Conservation (phyloP, 2,797 vertebrate species). For the Cyclopterus lumpus region DNA sequence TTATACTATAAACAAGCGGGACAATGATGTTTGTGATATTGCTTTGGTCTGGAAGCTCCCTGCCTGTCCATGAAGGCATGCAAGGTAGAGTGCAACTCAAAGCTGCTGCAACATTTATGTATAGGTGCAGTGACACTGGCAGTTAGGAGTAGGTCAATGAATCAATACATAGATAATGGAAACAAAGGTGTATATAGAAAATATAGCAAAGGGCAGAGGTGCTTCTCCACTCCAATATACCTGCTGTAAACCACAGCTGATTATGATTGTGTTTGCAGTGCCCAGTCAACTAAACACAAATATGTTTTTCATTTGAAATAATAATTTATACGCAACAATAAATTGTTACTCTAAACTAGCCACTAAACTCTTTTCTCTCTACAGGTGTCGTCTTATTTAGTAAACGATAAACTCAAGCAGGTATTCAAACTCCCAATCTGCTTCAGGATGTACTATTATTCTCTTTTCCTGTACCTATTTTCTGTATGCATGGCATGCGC, state of each 20-base stretch:
- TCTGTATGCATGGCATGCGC: neutral
- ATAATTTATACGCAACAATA: neutral
- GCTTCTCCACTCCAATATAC: neutral
- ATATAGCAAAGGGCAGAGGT: neutral
- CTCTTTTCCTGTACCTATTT: neutral
- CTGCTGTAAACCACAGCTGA: neutral
- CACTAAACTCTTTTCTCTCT: constrained; percentile 49
- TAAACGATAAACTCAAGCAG: constrained; percentile 57
- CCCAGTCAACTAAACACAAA: neutral
- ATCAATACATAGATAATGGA: neutral
- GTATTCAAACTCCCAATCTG: constrained; percentile 60
- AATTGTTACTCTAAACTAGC: neutral
- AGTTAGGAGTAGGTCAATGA: neutral
- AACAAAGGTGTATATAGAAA: constrained; percentile 4
- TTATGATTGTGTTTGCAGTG: neutral
- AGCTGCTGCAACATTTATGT: constrained; percentile 5
- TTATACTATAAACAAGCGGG: constrained; percentile 52
- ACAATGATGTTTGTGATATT: constrained; percentile 45
- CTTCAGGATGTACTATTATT: constrained; percentile 7
- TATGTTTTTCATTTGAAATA: neutral
- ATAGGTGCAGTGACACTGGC: neutral
- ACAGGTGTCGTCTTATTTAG: constrained; percentile 36
- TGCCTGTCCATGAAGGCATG: constrained; percentile 19
- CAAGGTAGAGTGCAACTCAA: neutral
- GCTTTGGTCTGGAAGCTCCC: constrained; percentile 39